phyloP scores from a whole-genome alignment of 1,140 invertebrate genomes.

The Drosophila seguyi region DNA sequence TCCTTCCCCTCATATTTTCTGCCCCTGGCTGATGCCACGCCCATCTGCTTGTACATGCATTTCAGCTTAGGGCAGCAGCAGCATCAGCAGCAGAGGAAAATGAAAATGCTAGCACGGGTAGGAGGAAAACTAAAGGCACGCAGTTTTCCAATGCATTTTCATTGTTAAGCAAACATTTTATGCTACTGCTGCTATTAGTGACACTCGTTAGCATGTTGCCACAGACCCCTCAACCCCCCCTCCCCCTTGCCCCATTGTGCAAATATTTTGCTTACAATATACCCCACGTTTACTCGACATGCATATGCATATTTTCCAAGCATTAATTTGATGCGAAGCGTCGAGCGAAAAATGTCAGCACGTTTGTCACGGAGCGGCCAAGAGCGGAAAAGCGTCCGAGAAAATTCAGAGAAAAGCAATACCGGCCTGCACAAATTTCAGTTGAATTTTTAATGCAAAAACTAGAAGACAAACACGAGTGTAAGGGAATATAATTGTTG shows the following conservation, averaged over 20 bases:
- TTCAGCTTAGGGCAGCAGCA: conserved; percentile 47
- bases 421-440: conserved; percentile 15
- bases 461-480: background rate
- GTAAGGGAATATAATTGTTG: background rate
- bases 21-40: conserved; percentile 10
- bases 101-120: too few species aligned
- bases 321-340: conserved; percentile 68
- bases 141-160: conserved; percentile 68
- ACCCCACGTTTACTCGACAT: conserved; percentile 60
- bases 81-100: background rate
- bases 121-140: conserved; percentile 45
- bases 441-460: conserved; percentile 34
- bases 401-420: conserved; percentile 20
- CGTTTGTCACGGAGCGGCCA: conserved; percentile 38
- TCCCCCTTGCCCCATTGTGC: conserved; percentile 6
- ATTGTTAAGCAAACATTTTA: conserved; percentile 70
- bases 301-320: conserved; percentile 68
- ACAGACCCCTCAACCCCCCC: background rate
- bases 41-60: conserved; percentile 55
- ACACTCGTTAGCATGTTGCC: conserved; percentile 63
- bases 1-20: background rate
- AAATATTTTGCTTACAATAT: conserved; percentile 68
- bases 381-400: conserved; percentile 34
- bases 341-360: conserved; percentile 61
- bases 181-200: conserved; percentile 65